Percentiles rank a stretch among this genome's conserved stretches.
These are phyloP conservation scores for Aldabrachelys gigantea DNA, from an alignment of 2,113 vertebrate species.

Conservation along the genomic window DNA sequence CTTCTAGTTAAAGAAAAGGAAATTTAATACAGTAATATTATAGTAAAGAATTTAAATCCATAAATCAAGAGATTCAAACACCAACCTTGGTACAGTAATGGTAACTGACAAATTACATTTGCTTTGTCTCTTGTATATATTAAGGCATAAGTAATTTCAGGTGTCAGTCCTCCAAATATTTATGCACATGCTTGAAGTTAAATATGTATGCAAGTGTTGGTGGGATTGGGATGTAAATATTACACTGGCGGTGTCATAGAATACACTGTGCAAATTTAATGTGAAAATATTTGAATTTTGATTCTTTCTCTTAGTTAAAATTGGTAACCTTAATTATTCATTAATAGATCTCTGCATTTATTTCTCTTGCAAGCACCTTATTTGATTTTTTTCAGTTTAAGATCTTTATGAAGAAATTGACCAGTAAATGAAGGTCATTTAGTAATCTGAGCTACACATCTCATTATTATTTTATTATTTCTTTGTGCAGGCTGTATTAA, in stretches of 20 bases:
- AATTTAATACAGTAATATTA: neutral
- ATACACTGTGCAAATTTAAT: neutral
- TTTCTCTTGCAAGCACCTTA: neutral
- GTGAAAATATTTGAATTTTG: neutral
- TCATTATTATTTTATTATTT: neutral
- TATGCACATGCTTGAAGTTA: neutral
- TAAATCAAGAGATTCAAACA: neutral
- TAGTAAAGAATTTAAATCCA: neutral
- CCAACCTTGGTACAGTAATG: accelerated
- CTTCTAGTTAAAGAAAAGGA: neutral
- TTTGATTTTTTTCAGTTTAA: neutral
- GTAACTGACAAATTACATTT: accelerated
- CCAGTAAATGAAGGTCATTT: neutral
- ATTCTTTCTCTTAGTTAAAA: neutral
- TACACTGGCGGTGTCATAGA: neutral
- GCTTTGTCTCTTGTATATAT: neutral
- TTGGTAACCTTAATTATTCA: neutral
- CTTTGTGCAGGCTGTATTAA: conserved; percentile 49
- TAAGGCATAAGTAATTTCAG: neutral
- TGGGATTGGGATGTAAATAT: neutral
- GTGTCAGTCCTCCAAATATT: neutral
- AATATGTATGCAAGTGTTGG: neutral
- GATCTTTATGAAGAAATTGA: neutral
- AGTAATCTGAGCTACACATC: neutral
- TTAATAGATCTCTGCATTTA: neutral